Evolutionary conservation across 1,140 invertebrate species (phyloP).

Genomic region (Lamellibrachia luymesi): DNA sequence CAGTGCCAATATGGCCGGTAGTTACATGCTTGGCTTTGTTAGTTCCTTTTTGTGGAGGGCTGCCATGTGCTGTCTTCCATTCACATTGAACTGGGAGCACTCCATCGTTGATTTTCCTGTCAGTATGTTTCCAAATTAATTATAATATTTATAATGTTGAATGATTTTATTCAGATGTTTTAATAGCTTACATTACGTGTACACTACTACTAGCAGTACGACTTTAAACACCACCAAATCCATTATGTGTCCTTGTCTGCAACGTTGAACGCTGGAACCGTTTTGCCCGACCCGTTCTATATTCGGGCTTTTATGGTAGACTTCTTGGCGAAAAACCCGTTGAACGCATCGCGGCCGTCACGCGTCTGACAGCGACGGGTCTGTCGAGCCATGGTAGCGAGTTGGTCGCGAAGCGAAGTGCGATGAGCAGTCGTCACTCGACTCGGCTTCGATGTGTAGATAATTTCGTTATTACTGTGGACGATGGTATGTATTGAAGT

Average conservation of each 20-base stretch:
- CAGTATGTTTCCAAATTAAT: neutral
- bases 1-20: too few relatives aligned
- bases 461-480: neutral
- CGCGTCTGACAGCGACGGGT: neutral
- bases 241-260: neutral
- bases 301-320: neutral
- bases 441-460: neutral
- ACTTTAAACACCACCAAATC: neutral
- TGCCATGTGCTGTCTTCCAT: too few relatives aligned
- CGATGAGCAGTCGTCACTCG: neutral
- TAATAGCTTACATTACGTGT: too few relatives aligned
- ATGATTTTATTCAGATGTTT: too few relatives aligned
- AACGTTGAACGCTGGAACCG: neutral
- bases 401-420: neutral
- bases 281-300: neutral
- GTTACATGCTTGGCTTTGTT: too few relatives aligned
- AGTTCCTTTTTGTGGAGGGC: too few relatives aligned
- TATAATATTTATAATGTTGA: neutral
- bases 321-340: neutral
- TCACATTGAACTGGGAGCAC: too few relatives aligned
- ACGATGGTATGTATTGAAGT: slow-evolving; percentile 1
- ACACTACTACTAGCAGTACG: neutral
- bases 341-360: neutral
- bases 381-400: neutral
- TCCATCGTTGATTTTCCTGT: too few relatives aligned